Conservation (phyloP, 2,797 vertebrate genomes). For the Nothura maculosa region DNA sequence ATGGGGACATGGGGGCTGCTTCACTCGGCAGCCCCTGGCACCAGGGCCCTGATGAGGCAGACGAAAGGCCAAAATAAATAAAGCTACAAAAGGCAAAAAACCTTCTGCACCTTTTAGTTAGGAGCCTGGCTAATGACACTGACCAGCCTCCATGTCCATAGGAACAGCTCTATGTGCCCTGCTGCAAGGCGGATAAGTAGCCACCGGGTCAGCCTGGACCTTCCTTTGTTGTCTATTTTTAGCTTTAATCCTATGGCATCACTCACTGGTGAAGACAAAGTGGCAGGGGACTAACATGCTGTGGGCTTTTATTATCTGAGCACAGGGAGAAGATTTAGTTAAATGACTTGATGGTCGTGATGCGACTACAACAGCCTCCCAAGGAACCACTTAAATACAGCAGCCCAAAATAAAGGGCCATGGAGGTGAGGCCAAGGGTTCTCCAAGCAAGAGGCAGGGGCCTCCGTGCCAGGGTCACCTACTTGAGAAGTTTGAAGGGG, state of each 20-base stretch:
- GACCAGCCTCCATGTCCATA: too few relatives aligned
- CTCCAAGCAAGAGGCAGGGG: neutral
- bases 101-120: too few relatives aligned
- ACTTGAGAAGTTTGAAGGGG: neutral
- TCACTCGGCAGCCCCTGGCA: too few relatives aligned
- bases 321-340: neutral
- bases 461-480: neutral
- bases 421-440: neutral
- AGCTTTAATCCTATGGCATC: conserved; percentile 33
- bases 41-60: too few relatives aligned
- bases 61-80: too few relatives aligned
- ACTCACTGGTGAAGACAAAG: neutral
- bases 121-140: too few relatives aligned
- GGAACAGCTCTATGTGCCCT: too few relatives aligned
- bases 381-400: neutral
- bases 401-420: neutral
- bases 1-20: too few relatives aligned
- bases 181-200: accelerated
- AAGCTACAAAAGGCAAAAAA: too few relatives aligned
- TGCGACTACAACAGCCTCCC: neutral
- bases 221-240: neutral
- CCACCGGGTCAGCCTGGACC: neutral
- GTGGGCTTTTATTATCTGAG: neutral
- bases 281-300: neutral
- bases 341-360: neutral